phyloP scores from a whole-genome alignment of 1,140 invertebrate species.

The Brachystomella parvula region DNA sequence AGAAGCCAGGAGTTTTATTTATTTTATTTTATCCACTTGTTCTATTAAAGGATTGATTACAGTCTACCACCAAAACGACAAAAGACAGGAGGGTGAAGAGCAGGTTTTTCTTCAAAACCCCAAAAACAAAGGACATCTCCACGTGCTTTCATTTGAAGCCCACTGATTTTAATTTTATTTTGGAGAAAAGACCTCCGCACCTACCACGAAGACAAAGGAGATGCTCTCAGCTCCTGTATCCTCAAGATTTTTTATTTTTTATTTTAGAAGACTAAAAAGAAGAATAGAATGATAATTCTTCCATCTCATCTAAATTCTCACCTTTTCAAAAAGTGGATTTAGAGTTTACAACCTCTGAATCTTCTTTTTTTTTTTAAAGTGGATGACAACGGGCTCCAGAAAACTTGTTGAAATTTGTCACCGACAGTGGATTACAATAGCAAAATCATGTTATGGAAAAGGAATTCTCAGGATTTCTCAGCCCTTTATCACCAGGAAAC shows the following conservation, averaged over 20 bases:
- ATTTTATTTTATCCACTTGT: not conserved
- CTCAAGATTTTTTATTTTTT: constrained; percentile 2
- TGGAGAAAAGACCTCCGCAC: constrained; percentile 14
- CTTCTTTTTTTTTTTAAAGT: constrained; percentile 22
- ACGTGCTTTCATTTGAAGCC: not conserved
- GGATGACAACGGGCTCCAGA: constrained; percentile 28
- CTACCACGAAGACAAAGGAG: constrained; percentile 17
- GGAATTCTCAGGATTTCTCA: not conserved
- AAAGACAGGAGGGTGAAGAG: no score
- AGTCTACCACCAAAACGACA: not conserved
- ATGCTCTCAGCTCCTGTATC: not conserved
- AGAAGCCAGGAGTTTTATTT: no score
- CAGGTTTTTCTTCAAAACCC: not conserved
- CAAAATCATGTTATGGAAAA: constrained; percentile 30
- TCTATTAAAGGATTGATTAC: not conserved
- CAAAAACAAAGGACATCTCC: not conserved
- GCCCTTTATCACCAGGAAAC: no score
- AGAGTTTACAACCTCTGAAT: not conserved
- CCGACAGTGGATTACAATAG: constrained; percentile 30
- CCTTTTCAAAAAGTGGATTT: constrained; percentile 11
- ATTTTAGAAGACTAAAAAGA: no score
- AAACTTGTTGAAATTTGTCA: constrained; percentile 36
- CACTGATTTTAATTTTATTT: not conserved
- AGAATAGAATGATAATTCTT: no score
- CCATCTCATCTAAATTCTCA: not conserved